A percentile compares a stretch with the other conserved stretches of the same genome.
Conservation (phyloP, 2,888 invertebrate genomes). For the Thecocarcelia acutangulata region DNA sequence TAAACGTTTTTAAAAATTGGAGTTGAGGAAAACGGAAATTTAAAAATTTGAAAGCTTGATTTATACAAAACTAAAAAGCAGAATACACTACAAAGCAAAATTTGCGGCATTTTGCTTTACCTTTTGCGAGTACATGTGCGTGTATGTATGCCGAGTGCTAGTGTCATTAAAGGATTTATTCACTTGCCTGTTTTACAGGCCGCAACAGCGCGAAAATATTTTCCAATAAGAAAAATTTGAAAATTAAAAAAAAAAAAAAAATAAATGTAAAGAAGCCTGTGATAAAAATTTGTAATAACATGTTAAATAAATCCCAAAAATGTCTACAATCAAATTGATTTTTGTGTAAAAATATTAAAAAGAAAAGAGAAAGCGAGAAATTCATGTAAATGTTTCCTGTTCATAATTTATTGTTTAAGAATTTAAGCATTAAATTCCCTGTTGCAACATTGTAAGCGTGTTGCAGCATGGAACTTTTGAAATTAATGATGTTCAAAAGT, state of each 20-base stretch:
- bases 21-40: background rate
- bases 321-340: constrained; percentile 10
- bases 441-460: constrained; percentile 51
- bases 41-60: constrained; percentile 41
- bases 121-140: background rate
- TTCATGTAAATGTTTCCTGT: constrained; percentile 16
- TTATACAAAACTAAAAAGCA: background rate
- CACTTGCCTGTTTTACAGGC: background rate
- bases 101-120: background rate
- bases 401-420: constrained; percentile 8
- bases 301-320: background rate
- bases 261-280: constrained; percentile 19
- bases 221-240: constrained; percentile 7
- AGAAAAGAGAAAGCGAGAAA: background rate
- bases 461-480: constrained; percentile 81
- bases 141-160: too few relatives aligned
- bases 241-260: constrained; percentile 1
- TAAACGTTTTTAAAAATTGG: constrained; percentile 19
- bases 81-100: too few relatives aligned
- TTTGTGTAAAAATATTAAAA: background rate
- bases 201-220: background rate
- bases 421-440: constrained; percentile 40
- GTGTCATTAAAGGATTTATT: constrained; percentile 14
- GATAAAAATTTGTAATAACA: constrained; percentile 20
- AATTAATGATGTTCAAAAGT: constrained; percentile 82